These are phyloP conservation scores for Cataglyphis altisquamis DNA, from an alignment of 2,888 invertebrate genomes.

Conservation along the genomic window DNA sequence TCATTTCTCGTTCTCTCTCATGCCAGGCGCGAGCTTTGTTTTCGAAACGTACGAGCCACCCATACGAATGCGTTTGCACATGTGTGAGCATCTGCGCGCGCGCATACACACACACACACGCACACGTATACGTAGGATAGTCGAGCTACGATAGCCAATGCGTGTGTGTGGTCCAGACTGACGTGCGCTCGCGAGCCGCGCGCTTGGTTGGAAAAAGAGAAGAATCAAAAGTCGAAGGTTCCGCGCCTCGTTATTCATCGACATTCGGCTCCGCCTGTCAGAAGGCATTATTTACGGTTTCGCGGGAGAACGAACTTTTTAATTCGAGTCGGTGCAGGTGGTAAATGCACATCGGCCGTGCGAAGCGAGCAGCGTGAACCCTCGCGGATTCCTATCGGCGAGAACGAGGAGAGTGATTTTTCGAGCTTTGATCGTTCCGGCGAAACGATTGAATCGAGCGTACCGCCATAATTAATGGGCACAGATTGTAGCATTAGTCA, in stretches of 20 bases:
- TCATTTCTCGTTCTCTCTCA: slow-evolving; percentile 43
- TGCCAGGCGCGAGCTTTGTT: slow-evolving; percentile 82
- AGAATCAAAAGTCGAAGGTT: slow-evolving; percentile 78
- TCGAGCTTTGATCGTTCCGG: slow-evolving; percentile 55
- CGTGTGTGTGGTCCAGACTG: slow-evolving; percentile 69
- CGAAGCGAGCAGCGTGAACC: slow-evolving; percentile 44
- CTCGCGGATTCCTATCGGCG: slow-evolving; percentile 53
- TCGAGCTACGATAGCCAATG: slow-evolving; percentile 30
- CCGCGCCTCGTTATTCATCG: slow-evolving; percentile 80
- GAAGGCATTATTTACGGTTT: slow-evolving; percentile 79
- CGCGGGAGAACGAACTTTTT: slow-evolving; percentile 79
- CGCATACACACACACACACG: slow-evolving; percentile 1
- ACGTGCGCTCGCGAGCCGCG: slow-evolving; percentile 48
- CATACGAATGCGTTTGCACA: slow-evolving; percentile 29
- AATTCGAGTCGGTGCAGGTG: slow-evolving; percentile 77
- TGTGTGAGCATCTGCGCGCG: slow-evolving; percentile 14
- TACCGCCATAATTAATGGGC: slow-evolving; percentile 22
- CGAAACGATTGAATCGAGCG: slow-evolving; percentile 50
- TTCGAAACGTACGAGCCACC: slow-evolving; percentile 61
- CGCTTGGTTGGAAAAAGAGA: slow-evolving; percentile 61
- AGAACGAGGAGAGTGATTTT: slow-evolving; percentile 47
- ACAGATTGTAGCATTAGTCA: slow-evolving; percentile 38
- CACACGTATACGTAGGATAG: slow-evolving; percentile 22
- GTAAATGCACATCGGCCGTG: slow-evolving; percentile 68
- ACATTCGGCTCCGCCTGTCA: slow-evolving; percentile 79